Evolutionary conservation across 2,888 invertebrate genomes (phyloP).

Genomic region (Lumbricus terrestris): DNA sequence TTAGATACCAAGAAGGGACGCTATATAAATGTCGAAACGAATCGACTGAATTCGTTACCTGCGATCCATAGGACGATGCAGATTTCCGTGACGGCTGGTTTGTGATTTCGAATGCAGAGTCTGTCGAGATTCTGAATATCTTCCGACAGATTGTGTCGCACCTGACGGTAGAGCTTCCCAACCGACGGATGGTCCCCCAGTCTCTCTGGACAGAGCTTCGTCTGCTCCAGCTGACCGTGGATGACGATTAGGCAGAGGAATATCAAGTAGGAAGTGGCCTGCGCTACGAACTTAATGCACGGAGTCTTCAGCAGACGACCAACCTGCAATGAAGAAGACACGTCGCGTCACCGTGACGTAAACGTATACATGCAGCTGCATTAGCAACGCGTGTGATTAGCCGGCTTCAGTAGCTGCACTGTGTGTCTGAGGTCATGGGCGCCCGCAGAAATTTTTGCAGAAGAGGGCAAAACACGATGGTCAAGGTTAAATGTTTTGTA

Average conservation of each 20-base stretch:
- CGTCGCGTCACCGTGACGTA: neutral
- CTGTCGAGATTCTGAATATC: conserved; percentile 15
- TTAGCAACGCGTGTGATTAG: neutral
- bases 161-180: neutral
- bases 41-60: conserved; percentile 24
- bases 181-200: neutral
- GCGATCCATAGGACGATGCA: conserved; percentile 36
- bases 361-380: neutral
- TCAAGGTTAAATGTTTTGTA: too few relatives aligned
- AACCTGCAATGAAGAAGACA: conserved; percentile 38
- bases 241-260: conserved; percentile 48
- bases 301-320: conserved; percentile 50
- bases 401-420: too few relatives aligned
- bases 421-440: too few relatives aligned
- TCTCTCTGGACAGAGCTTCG: conserved; percentile 27
- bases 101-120: conserved; percentile 34
- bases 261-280: conserved; percentile 50
- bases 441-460: too few relatives aligned
- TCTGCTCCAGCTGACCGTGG: conserved; percentile 36
- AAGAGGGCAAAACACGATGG: too few relatives aligned
- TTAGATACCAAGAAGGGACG: too few relatives aligned
- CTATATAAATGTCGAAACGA: too few relatives aligned
- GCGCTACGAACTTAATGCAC: conserved; percentile 54
- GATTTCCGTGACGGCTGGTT: conserved; percentile 34
- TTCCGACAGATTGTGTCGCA: conserved; percentile 6